Conservation (phyloP, 2,113 vertebrate species). For the Aptenodytes forsteri region DNA sequence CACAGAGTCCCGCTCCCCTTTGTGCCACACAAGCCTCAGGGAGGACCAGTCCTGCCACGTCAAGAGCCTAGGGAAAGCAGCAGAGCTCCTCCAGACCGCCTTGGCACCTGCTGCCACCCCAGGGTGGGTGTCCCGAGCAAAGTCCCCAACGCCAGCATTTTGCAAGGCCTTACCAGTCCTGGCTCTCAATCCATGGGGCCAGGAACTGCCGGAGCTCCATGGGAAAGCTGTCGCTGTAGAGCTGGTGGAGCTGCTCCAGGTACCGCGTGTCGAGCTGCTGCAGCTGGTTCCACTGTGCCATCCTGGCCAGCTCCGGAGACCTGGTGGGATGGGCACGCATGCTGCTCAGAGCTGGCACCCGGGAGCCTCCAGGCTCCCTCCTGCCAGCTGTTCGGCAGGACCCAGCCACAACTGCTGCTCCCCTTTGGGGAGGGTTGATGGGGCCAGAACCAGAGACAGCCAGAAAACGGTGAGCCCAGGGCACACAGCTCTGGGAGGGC, state of each 20-base stretch:
- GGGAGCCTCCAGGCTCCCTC: background rate
- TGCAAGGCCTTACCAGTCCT: constrained; percentile 86
- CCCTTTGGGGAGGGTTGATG: background rate
- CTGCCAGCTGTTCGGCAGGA: background rate
- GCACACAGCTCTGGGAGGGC: background rate
- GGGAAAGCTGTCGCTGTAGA: constrained; percentile 98
- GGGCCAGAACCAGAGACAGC: background rate
- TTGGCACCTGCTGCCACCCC: rapidly evolving
- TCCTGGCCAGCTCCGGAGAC: constrained; percentile 71
- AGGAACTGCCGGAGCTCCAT: constrained; percentile 98
- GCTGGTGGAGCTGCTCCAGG: constrained; percentile 96
- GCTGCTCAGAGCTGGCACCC: background rate
- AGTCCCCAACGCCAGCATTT: rapidly evolving
- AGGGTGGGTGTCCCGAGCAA: rapidly evolving
- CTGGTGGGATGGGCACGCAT: background rate
- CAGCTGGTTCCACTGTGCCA: constrained; percentile 99
- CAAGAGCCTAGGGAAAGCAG: background rate
- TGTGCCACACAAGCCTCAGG: rapidly evolving
- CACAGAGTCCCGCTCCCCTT: background rate
- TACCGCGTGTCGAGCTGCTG: constrained; percentile 97
- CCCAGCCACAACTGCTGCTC: background rate
- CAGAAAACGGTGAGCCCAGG: rapidly evolving
- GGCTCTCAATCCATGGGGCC: constrained; percentile 97
- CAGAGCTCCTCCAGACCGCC: background rate
- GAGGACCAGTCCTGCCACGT: background rate